A percentile compares a stretch with the other conserved stretches of the same genome.
Conservation (phyloP, 2,888 invertebrate species). For the Drosophila picticornis region DNA sequence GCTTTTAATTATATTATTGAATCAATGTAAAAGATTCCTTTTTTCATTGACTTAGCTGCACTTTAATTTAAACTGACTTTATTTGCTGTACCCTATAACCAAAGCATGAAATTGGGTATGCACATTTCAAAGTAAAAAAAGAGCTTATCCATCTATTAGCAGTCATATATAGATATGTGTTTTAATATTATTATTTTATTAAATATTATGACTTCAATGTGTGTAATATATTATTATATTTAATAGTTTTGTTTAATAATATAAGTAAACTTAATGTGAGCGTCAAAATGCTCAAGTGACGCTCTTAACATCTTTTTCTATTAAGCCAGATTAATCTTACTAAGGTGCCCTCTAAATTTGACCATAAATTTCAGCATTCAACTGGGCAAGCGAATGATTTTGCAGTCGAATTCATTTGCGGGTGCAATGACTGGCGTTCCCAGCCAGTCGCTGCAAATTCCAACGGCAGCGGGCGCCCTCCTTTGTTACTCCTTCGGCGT, state of each 20-base stretch:
- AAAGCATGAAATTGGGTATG: not conserved
- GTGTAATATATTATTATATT: not conserved
- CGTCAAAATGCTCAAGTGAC: not conserved
- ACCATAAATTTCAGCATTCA: not conserved
- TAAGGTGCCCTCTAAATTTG: not conserved
- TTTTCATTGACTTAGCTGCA: constrained; percentile 9
- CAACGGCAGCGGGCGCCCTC: constrained; percentile 32
- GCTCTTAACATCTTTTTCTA: not conserved
- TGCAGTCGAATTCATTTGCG: constrained; percentile 1
- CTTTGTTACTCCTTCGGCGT: constrained; percentile 34
- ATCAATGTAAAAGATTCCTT: not conserved
- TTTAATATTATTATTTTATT: not conserved
- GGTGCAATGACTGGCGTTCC: not conserved
- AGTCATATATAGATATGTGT: not conserved
- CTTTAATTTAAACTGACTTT: constrained; percentile 25
- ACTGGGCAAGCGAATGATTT: constrained; percentile 9
- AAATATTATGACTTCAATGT: not conserved
- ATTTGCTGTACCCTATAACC: constrained; percentile 1
- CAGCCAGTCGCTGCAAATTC: constrained; percentile 23
- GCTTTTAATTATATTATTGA: constrained; percentile 25
- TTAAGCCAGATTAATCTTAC: not conserved
- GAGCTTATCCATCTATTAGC: not conserved
- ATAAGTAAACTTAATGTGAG: not conserved
- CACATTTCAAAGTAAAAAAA: not conserved
- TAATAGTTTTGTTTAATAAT: not conserved